Percentiles rank a stretch among this genome's conserved stretches.
Evolutionary conservation across 2,888 invertebrate species (phyloP).

Genomic region (Cryptus viduatorius): DNA sequence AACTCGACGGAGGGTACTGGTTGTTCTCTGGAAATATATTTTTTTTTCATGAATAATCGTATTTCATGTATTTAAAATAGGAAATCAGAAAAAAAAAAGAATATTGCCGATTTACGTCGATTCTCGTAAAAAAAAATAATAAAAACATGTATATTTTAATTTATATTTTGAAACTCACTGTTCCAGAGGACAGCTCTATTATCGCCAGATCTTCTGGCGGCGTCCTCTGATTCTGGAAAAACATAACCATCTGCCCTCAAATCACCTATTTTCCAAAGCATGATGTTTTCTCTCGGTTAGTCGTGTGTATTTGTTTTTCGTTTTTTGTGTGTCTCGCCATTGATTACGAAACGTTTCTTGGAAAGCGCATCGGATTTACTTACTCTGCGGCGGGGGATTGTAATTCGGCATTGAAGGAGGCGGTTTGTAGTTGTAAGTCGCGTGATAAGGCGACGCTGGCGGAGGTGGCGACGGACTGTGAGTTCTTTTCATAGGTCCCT

Average conservation of each 20-base stretch:
- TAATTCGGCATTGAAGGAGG: conserved; percentile 87
- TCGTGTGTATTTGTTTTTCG: conserved; percentile 40
- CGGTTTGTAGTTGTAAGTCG: conserved; percentile 87
- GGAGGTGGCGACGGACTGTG: conserved; percentile 89
- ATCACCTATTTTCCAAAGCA: conserved; percentile 74
- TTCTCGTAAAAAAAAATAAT: conserved; percentile 18
- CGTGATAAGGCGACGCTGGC: conserved; percentile 86
- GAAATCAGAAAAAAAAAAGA: conserved; percentile 5
- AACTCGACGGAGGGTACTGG: conserved; percentile 83
- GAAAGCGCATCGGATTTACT: conserved; percentile 79
- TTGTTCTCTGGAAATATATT: conserved; percentile 79
- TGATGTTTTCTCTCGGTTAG: conserved; percentile 64
- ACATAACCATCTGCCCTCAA: conserved; percentile 76
- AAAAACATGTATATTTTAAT: neutral
- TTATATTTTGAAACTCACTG: conserved; percentile 88
- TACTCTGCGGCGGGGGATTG: conserved; percentile 87
- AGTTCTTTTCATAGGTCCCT: conserved; percentile 88
- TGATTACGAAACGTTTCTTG: conserved; percentile 2
- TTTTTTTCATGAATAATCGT: conserved; percentile 17
- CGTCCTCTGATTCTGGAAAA: conserved; percentile 91
- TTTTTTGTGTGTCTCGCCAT: conserved; percentile 4
- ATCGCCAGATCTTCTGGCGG: conserved; percentile 92
- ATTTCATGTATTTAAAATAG: neutral
- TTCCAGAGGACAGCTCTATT: conserved; percentile 94
- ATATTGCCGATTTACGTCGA: neutral